phyloP scores from a whole-genome alignment of 1,140 invertebrate species.

The Tenebrio molitor region DNA sequence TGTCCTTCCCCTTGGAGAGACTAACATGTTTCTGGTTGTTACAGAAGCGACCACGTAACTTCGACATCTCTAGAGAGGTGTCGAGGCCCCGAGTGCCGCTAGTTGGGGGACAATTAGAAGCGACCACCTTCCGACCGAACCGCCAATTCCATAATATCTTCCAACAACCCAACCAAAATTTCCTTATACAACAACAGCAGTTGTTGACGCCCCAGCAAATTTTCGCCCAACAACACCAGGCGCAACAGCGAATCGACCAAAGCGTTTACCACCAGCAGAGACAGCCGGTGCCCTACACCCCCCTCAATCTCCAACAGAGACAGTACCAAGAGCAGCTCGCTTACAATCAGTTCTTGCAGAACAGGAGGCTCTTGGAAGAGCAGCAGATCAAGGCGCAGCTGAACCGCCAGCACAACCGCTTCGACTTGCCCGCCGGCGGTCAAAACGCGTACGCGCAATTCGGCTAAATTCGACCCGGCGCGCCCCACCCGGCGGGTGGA shows the following conservation, averaged over 20 bases:
- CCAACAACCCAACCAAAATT: conserved; percentile 45
- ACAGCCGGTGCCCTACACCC: conserved; percentile 55
- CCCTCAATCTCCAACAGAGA: conserved; percentile 52
- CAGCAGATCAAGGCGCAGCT: conserved; percentile 53
- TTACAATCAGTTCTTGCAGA: conserved; percentile 56
- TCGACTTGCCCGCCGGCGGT: conserved; percentile 52
- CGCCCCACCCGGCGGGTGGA: no score
- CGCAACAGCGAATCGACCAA: conserved; percentile 42
- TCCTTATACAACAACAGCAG: conserved; percentile 15
- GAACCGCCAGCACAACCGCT: conserved; percentile 58
- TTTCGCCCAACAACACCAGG: conserved; percentile 50
- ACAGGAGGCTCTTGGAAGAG: conserved; percentile 50
- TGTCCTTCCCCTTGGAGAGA: conserved; percentile 18
- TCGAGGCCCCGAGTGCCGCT: conserved; percentile 53
- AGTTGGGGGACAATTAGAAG: conserved; percentile 62
- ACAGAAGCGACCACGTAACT: conserved; percentile 63
- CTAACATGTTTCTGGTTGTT: conserved; percentile 58
- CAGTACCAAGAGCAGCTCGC: conserved; percentile 53
- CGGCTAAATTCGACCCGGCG: conserved; percentile 48
- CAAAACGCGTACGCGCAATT: conserved; percentile 54
- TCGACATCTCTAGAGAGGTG: conserved; percentile 56
- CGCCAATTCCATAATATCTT: conserved; percentile 44
- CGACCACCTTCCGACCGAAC: conserved; percentile 63
- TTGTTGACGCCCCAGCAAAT: conserved; percentile 43
- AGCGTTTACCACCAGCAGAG: conserved; percentile 49